Conservation (phyloP, 2,797 vertebrate genomes). For the Momotus momota region DNA sequence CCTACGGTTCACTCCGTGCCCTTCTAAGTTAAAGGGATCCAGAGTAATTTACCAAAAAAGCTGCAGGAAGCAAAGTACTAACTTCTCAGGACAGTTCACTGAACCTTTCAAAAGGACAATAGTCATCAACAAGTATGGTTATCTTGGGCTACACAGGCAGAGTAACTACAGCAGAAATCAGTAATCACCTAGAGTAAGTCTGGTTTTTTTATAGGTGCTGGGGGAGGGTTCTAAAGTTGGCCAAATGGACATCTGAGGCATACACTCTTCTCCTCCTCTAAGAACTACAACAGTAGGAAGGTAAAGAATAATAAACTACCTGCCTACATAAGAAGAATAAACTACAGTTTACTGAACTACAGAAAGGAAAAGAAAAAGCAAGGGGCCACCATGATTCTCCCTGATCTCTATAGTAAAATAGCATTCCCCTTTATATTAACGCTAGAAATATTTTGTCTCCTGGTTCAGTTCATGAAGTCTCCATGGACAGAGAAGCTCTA, state of each 20-base stretch:
- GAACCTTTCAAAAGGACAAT: background rate
- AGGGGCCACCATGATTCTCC: background rate
- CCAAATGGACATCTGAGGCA: background rate
- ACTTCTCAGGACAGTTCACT: background rate
- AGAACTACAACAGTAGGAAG: background rate
- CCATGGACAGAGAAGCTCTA: background rate
- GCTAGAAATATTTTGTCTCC: background rate
- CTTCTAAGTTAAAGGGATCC: background rate
- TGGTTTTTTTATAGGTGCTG: background rate
- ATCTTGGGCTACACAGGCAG: background rate
- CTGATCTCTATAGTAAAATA: background rate
- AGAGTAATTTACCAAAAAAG: background rate
- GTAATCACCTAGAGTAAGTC: background rate
- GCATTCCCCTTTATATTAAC: background rate
- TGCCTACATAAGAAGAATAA: background rate
- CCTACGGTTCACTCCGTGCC: background rate
- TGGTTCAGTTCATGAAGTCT: background rate
- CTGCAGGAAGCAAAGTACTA: background rate
- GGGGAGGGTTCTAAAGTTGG: too few relatives aligned
- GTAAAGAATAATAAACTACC: background rate
- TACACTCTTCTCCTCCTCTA: background rate
- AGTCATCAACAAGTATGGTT: background rate
- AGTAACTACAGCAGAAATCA: conserved; percentile 1
- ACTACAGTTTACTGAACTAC: background rate
- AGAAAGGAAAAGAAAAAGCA: background rate